Evolutionary conservation across 2,113 vertebrate genomes (phyloP), one percentile per base, ranked within the genome.

Genomic region (Toxostoma redivivum): DNA sequence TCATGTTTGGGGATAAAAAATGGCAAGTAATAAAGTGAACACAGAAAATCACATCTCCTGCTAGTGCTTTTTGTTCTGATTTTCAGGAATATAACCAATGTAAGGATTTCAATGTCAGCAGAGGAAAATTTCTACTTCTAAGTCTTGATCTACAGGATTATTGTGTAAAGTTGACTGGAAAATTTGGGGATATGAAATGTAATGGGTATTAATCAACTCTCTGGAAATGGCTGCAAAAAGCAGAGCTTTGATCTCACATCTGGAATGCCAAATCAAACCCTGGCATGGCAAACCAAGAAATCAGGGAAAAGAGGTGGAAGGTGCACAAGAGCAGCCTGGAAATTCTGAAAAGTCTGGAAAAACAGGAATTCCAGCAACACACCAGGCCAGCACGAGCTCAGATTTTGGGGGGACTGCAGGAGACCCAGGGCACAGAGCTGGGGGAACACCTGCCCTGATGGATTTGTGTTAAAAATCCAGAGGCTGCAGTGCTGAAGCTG

Each of bases 1-100:
- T 10, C 28, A 33, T 15, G 12, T 50, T 50, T 48, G 4, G 6
- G 10, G 13, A 28, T 7, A 0, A 0, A 3, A 23, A 62, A 27
- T 3, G 7, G 19, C 25, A 78, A 44, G 28, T 9, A 57, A 62
- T 6, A 12, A 40, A 56, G 9, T 1, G 10, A 71, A 47, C 5
- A 37, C 17, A 48, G 57, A 35, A 50, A 57, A 80, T 37, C 50
- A 22, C 5, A 1, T 56, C 13, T 27, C 35, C 48, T 56, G 25
- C 22, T 31, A 44, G 24, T 33, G 31, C 42, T 64, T 48, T 79
- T 57, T 24, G 33, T 38, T 69, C 12, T 45, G 67, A 3, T 38
- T 81, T 21, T 82, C 20, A 40, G 11, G 4, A 40, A 31, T 24
- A 18, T 9, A 38, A 77, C 33, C 44, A 37, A 40, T 15, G 30